These are phyloP conservation scores for Ametastegia equiseti DNA, from an alignment of 2,888 invertebrate genomes.

Conservation along the genomic window DNA sequence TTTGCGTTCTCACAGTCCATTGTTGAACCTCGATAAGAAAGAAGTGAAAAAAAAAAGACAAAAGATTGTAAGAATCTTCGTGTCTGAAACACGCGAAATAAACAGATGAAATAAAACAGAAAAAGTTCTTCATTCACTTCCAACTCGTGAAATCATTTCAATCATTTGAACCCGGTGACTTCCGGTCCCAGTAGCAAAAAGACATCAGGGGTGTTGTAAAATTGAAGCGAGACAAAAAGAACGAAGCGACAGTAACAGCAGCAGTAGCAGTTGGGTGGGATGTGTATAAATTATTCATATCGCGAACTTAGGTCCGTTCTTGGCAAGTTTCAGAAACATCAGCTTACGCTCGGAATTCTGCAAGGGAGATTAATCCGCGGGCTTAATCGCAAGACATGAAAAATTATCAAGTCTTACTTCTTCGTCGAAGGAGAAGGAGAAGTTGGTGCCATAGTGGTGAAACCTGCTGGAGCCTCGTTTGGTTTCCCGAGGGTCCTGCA, in stretches of 20 bases:
- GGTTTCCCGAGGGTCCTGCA: neutral
- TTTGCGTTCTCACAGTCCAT: neutral
- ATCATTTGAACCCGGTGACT: neutral
- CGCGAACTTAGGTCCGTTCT: neutral
- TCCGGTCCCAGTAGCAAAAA: conserved; percentile 12
- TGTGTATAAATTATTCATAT: conserved; percentile 41
- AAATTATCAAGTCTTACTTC: conserved; percentile 42
- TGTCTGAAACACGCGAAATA: neutral
- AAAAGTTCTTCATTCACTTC: too few species aligned
- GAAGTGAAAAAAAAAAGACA: neutral
- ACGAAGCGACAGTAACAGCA: too few species aligned
- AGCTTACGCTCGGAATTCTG: conserved; percentile 45
- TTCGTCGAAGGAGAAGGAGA: too few species aligned
- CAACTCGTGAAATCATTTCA: too few species aligned
- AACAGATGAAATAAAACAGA: too few species aligned
- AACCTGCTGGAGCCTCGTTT: neutral
- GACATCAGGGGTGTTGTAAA: neutral
- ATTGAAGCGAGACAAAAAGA: too few species aligned
- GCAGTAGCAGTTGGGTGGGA: neutral
- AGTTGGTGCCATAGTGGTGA: too few species aligned
- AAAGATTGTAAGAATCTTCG: neutral
- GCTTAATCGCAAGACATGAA: conserved; percentile 31
- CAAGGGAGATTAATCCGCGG: neutral
- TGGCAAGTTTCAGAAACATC: conserved; percentile 1
- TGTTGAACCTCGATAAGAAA: neutral